Percentiles rank a stretch among this genome's conserved stretches.
Evolutionary conservation across 2,888 invertebrate genomes (phyloP).

Genomic region (Horisme vitalbata): DNA sequence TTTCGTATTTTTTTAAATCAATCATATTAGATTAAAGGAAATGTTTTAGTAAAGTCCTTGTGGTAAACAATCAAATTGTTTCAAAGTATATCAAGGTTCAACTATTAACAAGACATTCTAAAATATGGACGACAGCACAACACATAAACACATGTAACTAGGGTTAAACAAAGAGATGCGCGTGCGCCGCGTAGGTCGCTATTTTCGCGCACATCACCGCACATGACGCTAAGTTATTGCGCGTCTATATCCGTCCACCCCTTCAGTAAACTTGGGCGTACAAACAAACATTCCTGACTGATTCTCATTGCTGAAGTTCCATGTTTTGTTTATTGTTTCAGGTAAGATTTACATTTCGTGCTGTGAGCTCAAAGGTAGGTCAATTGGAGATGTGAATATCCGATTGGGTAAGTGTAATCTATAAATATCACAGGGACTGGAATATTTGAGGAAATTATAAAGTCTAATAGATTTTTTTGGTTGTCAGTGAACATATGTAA

Average conservation of each 20-base stretch:
- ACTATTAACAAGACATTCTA: not conserved
- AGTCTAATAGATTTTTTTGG: constrained; percentile 12
- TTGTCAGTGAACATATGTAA: not conserved
- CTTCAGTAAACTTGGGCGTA: constrained; percentile 8
- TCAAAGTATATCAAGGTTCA: not conserved
- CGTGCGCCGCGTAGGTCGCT: constrained; percentile 55
- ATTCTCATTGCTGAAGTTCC: constrained; percentile 43
- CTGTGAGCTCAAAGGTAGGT: constrained; percentile 1
- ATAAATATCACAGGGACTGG: constrained; percentile 1
- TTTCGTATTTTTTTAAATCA: not conserved
- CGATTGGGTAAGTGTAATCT: constrained; percentile 9
- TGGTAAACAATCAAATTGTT: too few relatives aligned
- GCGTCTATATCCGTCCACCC: constrained; percentile 18
- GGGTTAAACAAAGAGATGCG: constrained; percentile 33
- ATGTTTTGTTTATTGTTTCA: constrained; percentile 51
- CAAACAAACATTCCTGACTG: constrained; percentile 21
- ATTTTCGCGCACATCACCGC: constrained; percentile 50
- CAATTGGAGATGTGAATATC: constrained; percentile 1
- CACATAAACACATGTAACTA: not conserved
- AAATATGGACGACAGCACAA: constrained; percentile 7
- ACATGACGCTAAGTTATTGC: constrained; percentile 17
- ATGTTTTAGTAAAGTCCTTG: not conserved
- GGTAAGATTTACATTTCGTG: constrained; percentile 45
- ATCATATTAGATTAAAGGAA: not conserved
- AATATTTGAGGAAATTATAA: constrained; percentile 15